These are phyloP conservation scores for Mesoclemmys tuberculata DNA, from an alignment of 2,113 vertebrate species.

Conservation along the genomic window DNA sequence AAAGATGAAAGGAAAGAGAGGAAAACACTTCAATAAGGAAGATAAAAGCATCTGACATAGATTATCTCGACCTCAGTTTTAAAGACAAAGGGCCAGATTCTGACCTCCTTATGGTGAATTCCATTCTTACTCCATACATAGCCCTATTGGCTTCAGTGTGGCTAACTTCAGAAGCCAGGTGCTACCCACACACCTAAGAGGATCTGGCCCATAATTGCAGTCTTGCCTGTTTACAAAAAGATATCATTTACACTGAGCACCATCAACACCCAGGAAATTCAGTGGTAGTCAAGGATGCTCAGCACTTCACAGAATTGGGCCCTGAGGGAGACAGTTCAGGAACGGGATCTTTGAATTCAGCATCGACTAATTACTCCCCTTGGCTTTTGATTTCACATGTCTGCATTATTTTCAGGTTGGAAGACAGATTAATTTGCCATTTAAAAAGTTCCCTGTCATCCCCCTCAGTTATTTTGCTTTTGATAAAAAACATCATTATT, in stretches of 20 bases:
- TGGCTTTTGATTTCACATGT: slow-evolving; percentile 41
- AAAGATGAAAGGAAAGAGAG: slow-evolving; percentile 24
- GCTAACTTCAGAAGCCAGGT: slow-evolving; percentile 47
- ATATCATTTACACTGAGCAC: slow-evolving; percentile 29
- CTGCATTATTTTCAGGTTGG: slow-evolving; percentile 39
- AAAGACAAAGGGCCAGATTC: slow-evolving; percentile 31
- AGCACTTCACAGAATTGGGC: neutral
- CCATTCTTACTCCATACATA: neutral
- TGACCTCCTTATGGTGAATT: neutral
- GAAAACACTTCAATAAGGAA: slow-evolving; percentile 26
- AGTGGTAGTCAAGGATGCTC: slow-evolving; percentile 8
- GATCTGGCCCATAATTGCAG: slow-evolving; percentile 1
- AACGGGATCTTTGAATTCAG: slow-evolving; percentile 1
- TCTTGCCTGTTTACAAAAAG: slow-evolving; percentile 41
- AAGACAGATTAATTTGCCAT: slow-evolving; percentile 44
- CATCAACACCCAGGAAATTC: slow-evolving; percentile 38
- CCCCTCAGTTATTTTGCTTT: slow-evolving; percentile 30
- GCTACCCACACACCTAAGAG: slow-evolving; percentile 8
- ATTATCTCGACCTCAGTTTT: slow-evolving; percentile 20
- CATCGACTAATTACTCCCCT: slow-evolving; percentile 52
- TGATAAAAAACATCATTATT: slow-evolving; percentile 25
- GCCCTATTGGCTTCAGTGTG: slow-evolving; percentile 5
- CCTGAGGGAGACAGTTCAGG: slow-evolving; percentile 34
- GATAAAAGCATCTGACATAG: slow-evolving; percentile 26
- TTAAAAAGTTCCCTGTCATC: slow-evolving; percentile 48